phyloP scores from a whole-genome alignment of 2,797 vertebrate genomes.

The Pseudochirops corinnae region DNA sequence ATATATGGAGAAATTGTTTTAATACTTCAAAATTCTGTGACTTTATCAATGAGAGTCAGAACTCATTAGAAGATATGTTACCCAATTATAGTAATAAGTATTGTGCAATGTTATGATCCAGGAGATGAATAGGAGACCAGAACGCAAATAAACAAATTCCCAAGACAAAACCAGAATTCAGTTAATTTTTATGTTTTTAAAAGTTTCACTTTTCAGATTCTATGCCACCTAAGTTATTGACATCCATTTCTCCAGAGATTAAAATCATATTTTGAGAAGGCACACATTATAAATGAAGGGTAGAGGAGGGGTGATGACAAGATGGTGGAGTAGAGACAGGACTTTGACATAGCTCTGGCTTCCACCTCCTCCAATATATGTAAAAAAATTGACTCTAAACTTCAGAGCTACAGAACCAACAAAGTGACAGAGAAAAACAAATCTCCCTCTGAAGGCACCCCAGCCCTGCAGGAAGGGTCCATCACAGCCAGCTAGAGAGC shows the following conservation, averaged over 20 bases:
- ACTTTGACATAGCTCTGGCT: no score
- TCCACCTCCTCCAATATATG: no score
- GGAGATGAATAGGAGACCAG: neutral
- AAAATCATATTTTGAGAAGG: neutral
- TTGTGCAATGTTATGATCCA: neutral
- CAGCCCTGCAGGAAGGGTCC: no score
- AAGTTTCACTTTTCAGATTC: neutral
- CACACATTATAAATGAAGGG: neutral
- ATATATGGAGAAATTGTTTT: neutral
- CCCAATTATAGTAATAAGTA: neutral
- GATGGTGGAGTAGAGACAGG: no score
- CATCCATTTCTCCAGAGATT: neutral
- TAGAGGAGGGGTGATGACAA: no score
- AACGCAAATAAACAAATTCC: neutral
- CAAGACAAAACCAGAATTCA: neutral
- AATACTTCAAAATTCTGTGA: neutral
- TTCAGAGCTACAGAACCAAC: no score
- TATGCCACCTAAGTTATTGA: slow-evolving; percentile 4
- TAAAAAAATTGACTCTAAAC: no score
- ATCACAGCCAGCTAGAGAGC: no score
- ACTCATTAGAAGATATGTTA: neutral
- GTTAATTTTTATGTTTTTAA: neutral
- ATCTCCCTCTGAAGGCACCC: no score
- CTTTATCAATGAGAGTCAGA: neutral
- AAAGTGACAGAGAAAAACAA: no score